These are phyloP conservation scores for Vulpes lagopus DNA, from an alignment of 2,113 vertebrate genomes.

Conservation along the genomic window DNA sequence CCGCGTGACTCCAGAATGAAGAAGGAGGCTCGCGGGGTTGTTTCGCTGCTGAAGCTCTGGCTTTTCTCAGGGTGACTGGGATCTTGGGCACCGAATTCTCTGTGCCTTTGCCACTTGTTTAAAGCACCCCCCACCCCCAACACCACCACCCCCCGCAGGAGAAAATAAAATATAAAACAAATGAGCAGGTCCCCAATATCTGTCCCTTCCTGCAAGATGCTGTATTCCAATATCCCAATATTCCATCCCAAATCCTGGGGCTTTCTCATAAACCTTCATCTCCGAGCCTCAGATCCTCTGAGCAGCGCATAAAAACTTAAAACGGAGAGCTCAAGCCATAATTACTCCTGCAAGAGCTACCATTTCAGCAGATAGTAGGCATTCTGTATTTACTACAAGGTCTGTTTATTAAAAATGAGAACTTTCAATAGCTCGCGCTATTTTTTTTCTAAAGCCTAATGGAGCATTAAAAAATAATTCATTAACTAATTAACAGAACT, in stretches of 20 bases:
- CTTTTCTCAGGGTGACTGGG: conserved; percentile 32
- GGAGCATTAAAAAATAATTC: conserved; percentile 88
- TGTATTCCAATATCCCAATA: not conserved
- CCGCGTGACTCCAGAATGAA: not conserved
- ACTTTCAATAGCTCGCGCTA: conserved; percentile 70
- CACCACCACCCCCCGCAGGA: not conserved
- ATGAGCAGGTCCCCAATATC: not conserved
- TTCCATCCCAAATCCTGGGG: not conserved
- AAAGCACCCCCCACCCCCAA: not conserved
- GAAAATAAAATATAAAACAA: conserved; percentile 1
- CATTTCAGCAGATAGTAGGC: conserved; percentile 49
- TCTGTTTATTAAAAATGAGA: conserved; percentile 86
- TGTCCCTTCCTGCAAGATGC: not conserved
- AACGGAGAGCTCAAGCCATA: conserved; percentile 45
- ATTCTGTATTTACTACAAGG: conserved; percentile 55
- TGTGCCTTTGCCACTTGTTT: not conserved
- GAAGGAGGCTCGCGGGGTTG: not conserved
- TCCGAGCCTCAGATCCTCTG: conserved; percentile 48
- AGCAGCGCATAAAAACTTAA: conserved; percentile 72
- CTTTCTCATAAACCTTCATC: conserved; percentile 56
- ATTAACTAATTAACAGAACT: conserved; percentile 90
- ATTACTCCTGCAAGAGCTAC: conserved; percentile 70
- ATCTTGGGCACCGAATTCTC: not conserved
- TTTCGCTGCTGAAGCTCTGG: not conserved
- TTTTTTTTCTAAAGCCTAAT: conserved; percentile 82